Evolutionary conservation across 2,797 vertebrate genomes (phyloP).

Genomic region (Staurois parvus): DNA sequence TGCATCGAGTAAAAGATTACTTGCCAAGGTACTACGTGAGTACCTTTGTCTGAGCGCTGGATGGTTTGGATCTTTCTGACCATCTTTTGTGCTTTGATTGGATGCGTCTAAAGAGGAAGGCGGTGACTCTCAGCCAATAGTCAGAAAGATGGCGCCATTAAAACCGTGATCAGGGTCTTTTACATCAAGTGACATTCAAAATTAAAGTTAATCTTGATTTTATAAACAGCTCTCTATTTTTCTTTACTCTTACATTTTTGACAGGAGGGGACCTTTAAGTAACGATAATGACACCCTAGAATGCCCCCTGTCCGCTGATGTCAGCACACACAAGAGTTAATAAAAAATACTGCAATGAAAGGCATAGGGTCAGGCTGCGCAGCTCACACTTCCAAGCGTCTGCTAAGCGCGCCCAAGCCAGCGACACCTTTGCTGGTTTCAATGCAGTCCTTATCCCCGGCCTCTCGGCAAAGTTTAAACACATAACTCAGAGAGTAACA

Average conservation of each 20-base stretch:
- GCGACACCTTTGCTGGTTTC: constrained; percentile 23
- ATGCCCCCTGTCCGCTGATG: background rate
- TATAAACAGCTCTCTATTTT: too few species aligned
- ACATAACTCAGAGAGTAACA: constrained; percentile 30
- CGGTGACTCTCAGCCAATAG: too few species aligned
- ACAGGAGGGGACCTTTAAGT: background rate
- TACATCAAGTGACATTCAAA: too few species aligned
- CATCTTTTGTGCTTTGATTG: too few species aligned
- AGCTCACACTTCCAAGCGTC: constrained; percentile 1
- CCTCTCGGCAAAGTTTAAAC: constrained; percentile 5
- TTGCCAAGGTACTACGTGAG: too few species aligned
- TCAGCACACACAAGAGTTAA: background rate
- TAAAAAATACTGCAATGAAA: background rate
- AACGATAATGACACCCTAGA: background rate
- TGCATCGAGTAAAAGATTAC: too few species aligned
- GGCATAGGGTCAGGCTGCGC: background rate
- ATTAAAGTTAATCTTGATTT: too few species aligned
- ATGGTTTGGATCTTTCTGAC: too few species aligned
- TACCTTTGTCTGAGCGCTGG: too few species aligned
- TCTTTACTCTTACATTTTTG: background rate
- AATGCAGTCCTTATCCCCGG: constrained; percentile 30
- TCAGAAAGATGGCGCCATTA: too few species aligned
- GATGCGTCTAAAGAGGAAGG: too few species aligned
- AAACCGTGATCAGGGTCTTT: too few species aligned
- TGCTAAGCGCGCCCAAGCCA: background rate